Evolutionary conservation across 2,113 vertebrate species (phyloP).

Genomic region (Psittacula cyanocephala): DNA sequence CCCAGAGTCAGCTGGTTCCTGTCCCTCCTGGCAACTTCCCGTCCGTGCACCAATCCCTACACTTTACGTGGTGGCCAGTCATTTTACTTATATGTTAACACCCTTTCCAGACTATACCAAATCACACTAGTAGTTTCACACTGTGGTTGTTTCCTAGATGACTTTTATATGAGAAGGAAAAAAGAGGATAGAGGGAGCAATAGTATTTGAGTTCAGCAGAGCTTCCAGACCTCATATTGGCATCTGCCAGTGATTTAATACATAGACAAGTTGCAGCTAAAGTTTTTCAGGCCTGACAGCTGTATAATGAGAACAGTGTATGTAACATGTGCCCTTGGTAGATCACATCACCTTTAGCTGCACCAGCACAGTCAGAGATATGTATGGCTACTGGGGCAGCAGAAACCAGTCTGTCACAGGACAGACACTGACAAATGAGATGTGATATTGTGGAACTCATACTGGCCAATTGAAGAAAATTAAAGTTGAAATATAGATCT

Average conservation of each 20-base stretch:
- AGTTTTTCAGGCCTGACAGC: neutral
- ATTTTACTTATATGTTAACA: neutral
- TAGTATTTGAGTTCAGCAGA: neutral
- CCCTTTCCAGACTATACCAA: neutral
- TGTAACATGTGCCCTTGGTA: neutral
- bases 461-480: neutral
- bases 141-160: neutral
- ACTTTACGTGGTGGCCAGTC: neutral
- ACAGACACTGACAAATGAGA: neutral
- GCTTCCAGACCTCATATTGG: neutral
- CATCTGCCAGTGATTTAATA: neutral
- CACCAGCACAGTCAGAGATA: neutral
- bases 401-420: neutral
- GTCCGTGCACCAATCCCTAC: too few relatives aligned
- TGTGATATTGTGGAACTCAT: neutral
- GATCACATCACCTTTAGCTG: neutral
- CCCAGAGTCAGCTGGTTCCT: too few relatives aligned
- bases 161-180: neutral
- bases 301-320: neutral
- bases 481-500: constrained; percentile 20
- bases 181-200: neutral
- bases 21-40: too few relatives aligned
- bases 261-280: neutral
- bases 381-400: neutral
- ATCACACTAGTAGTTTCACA: neutral